Conservation (phyloP, 30 jellyfish, hydroid and myxozoan species). For the Calvadosia cruxmelitensis region DNA sequence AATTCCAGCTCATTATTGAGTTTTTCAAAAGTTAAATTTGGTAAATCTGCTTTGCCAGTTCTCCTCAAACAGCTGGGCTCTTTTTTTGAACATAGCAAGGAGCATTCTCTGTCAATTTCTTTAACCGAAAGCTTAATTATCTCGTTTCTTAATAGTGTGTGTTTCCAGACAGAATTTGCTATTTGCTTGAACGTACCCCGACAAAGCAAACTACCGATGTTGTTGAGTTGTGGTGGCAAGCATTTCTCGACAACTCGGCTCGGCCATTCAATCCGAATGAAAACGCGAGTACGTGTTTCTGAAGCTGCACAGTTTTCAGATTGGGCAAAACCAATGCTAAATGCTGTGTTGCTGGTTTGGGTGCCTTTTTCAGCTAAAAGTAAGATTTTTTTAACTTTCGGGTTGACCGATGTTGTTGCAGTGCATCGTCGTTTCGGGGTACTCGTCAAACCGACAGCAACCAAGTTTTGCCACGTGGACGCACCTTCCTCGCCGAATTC, state of each 20-base stretch:
- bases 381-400: too few relatives aligned
- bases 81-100: slow-evolving; percentile 8
- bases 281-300: slow-evolving; percentile 2
- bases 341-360: too few relatives aligned
- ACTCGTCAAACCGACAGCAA: too few relatives aligned
- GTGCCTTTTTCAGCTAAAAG: too few relatives aligned
- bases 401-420: too few relatives aligned
- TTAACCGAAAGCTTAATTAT: slow-evolving; percentile 4
- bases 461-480: too few relatives aligned
- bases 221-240: slow-evolving; percentile 10
- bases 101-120: slow-evolving; percentile 23
- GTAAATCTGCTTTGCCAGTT: slow-evolving; percentile 17
- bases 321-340: too few relatives aligned
- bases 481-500: too few relatives aligned
- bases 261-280: slow-evolving; percentile 7
- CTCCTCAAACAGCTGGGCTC: slow-evolving; percentile 21
- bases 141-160: slow-evolving; percentile 5
- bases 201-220: slow-evolving; percentile 14
- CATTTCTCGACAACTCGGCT: background rate
- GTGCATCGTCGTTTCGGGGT: too few relatives aligned
- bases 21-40: slow-evolving; percentile 11
- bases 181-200: slow-evolving; percentile 32
- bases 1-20: slow-evolving; percentile 12
- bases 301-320: too few relatives aligned
- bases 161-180: slow-evolving; percentile 27